Percentiles rank a stretch among this genome's conserved stretches.
Conservation (phyloP, 92 coral and sea anemone genomes). For the Bergia sp. region DNA sequence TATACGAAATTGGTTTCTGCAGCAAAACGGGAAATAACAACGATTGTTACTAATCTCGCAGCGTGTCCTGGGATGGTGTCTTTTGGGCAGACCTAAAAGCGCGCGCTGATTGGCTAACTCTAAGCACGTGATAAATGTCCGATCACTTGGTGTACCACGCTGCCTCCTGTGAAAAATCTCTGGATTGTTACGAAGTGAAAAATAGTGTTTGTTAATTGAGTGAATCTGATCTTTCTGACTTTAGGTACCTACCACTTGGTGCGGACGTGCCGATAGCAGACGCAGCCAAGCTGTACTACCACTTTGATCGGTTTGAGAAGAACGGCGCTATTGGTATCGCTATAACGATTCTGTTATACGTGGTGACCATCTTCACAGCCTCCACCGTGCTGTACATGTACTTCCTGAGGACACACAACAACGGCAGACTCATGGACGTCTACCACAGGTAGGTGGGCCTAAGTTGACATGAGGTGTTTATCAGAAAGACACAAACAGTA, state of each 20-base stretch:
- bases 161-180: too few relatives aligned
- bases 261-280: constrained; percentile 95
- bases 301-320: constrained; percentile 93
- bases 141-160: too few relatives aligned
- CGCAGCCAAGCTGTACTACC: constrained; percentile 98
- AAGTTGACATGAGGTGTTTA: too few relatives aligned
- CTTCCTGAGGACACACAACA: constrained; percentile 92
- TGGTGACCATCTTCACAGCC: constrained; percentile 88
- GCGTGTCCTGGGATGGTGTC: too few relatives aligned
- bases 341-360: constrained; percentile 84
- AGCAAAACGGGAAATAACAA: too few relatives aligned
- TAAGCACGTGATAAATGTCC: too few relatives aligned
- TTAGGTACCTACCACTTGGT: constrained; percentile 76
- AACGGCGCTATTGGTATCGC: constrained; percentile 98
- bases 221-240: background rate
- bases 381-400: constrained; percentile 94
- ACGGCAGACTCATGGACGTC: constrained; percentile 95
- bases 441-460: constrained; percentile 60
- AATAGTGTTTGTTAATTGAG: background rate
- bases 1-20: too few relatives aligned
- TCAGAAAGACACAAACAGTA: too few relatives aligned
- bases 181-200: too few relatives aligned
- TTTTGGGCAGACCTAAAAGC: too few relatives aligned
- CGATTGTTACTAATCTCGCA: too few relatives aligned
- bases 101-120: too few relatives aligned